Conservation (phyloP, 1,140 invertebrate genomes). For the Formica selysi region DNA sequence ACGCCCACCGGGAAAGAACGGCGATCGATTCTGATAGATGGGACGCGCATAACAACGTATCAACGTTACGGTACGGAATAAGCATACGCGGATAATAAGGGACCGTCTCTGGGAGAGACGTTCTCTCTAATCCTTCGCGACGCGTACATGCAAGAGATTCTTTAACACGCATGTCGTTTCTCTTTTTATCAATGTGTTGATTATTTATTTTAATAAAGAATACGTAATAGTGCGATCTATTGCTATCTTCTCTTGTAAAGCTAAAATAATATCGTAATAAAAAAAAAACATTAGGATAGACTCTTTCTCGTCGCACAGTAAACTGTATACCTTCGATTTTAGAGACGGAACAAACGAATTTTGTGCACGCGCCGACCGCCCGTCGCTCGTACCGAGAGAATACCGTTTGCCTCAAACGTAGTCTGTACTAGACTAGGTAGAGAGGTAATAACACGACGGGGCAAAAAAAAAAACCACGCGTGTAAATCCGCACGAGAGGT, state of each 20-base stretch:
- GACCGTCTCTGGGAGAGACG: neutral
- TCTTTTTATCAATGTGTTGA: neutral
- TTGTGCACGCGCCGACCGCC: conserved; percentile 30
- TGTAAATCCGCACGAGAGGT: conserved; percentile 34
- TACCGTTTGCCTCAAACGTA: neutral
- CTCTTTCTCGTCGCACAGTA: neutral
- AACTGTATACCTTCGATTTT: neutral
- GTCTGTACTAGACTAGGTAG: conserved; percentile 8
- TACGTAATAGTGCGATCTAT: neutral
- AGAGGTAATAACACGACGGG: conserved; percentile 19
- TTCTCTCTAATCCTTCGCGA: conserved; percentile 49
- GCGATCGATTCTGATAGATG: conserved; percentile 84
- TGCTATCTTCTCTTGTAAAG: neutral
- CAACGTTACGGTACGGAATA: conserved; percentile 60
- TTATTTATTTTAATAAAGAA: neutral
- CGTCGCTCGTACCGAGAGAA: neutral
- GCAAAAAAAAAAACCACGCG: neutral
- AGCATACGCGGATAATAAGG: conserved; percentile 45
- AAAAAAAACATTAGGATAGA: too few relatives aligned
- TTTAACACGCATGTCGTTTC: neutral
- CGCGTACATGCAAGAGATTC: neutral
- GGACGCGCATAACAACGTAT: conserved; percentile 78
- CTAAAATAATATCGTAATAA: neutral
- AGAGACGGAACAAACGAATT: neutral
- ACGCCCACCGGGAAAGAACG: conserved; percentile 82